Evolutionary conservation across 2,797 vertebrate genomes (phyloP).

Genomic region (Eupleurogrammus muticus): DNA sequence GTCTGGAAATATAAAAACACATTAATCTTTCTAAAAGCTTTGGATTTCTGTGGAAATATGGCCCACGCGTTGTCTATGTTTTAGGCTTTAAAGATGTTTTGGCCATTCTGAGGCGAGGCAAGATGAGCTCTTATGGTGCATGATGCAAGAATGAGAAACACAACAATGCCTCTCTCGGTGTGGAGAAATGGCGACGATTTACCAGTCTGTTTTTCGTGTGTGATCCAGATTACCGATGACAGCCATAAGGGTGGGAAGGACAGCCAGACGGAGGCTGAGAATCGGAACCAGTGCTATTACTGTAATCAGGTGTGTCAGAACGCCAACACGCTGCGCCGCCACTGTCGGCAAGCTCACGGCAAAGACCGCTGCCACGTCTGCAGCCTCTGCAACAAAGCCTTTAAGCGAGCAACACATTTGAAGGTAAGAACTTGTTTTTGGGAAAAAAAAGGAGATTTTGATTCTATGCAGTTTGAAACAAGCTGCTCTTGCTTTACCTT

Average conservation of each 20-base stretch:
- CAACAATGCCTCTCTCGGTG: no score
- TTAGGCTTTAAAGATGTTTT: background rate
- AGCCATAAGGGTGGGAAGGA: slow-evolving; percentile 78
- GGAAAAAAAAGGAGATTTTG: background rate
- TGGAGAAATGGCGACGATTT: background rate
- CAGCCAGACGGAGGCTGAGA: slow-evolving; percentile 82
- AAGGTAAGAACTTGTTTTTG: slow-evolving; percentile 87
- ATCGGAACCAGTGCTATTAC: slow-evolving; percentile 91
- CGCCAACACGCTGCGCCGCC: slow-evolving; percentile 88
- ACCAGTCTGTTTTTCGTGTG: slow-evolving; percentile 14
- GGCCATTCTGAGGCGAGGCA: background rate
- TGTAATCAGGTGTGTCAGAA: slow-evolving; percentile 90
- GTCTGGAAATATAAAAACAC: background rate
- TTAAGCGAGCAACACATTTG: slow-evolving; percentile 96
- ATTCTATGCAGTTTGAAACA: background rate
- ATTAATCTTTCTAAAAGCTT: background rate
- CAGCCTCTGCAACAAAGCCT: slow-evolving; percentile 92
- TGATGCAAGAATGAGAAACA: background rate
- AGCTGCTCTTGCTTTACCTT: background rate
- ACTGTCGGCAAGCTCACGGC: slow-evolving; percentile 92
- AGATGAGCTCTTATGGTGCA: background rate
- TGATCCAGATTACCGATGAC: slow-evolving; percentile 84
- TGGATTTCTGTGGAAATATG: background rate
- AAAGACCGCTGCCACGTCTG: slow-evolving; percentile 96
- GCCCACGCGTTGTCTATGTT: no score